Base-by-base conservation (phyloP, 2,888 invertebrate species). In the Perizoma affinitatum region DNA sequence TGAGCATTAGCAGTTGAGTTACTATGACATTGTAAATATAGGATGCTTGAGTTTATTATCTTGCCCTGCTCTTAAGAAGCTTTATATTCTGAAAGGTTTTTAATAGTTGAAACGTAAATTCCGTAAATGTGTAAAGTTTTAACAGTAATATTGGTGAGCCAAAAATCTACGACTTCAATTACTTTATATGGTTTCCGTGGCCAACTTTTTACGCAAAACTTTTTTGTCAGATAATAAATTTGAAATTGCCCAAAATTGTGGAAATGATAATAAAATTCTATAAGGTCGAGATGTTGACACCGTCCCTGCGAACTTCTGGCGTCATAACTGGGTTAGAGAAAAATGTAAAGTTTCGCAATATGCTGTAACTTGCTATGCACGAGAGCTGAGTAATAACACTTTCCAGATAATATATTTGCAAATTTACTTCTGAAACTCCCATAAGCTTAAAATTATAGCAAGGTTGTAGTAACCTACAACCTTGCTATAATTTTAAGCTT, bases 321-420 rank as follows among this genome's bases (percentile, higher is more conserved):
- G 76, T 81, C 76, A 76, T 86, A 88, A 87, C 86, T 87, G 79
- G 88, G 89, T 89, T 88, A 84, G 79, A 83, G 84, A 86, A 88
- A 88, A 88, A 88, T 86, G 82, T 79, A 87, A 90, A 90, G 86
- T 90, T 90, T 87, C 58, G 82, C 86, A 90, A 90, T 89, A 89
- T 86, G 83, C 78, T 74, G 70, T 66, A 65, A 79, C 84, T 87
- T 75, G 68, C 73, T 72, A 80, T 82, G 82, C 80, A 78, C 75
- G 71, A 74, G 78, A 78, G 79, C 76, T 83, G 75, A 79, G 77
- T 82, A 82, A 85, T 80, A 83, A 78, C 78, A 77, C 71, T 77
- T 79, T 70, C 71, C 72, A 72, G 78, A 76, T 78, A 82, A 81
- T 79, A 80, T 82, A 82, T 80, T 82, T 79, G 78, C 78, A 79